Base-by-base conservation (phyloP, 2,888 invertebrate species). In the Leucania comma region DNA sequence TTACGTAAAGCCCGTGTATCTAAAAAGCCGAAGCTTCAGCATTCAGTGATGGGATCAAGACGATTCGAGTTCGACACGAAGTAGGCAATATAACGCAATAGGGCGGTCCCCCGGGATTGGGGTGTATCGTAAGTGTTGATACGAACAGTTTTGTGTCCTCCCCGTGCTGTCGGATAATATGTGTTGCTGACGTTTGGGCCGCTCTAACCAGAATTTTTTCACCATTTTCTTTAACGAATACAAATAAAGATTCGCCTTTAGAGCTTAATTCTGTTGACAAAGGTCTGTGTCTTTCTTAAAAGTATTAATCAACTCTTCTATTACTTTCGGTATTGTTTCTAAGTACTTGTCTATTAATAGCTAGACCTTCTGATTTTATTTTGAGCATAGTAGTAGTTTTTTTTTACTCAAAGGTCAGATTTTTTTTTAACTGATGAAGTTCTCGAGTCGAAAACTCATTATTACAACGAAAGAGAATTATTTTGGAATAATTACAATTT, bases 141-240 rank as follows among this genome's bases (percentile, higher is more conserved):
- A 89, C 90, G 89, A 91, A 88, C 89, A 90, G 89, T 91, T 91
- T 88, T 89, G 89, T 90, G 89, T 90, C 89, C 86, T 86, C 85
- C 76, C 83, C 77, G 81, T 88, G 89, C 89, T 87, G 88, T 87
- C 78, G 84, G 86, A 88, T 83, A 83, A 85, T 89, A 89, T 90
- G 88, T 88, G 87, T 86, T 81, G 86, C 87, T 85, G 89, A 90
- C 80, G 78, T 73, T 75, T 67, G 64, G 61, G 57, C 62, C 68
- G 71, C 82, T 80, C 81, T 84, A 75, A 78, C 73, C 79, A 81
- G 60, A 78, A 69, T 70, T 69, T 80, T 80, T 81, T 62, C 72
- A 63, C 71, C 72, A 68, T 74, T 68, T 82, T 79, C 66, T 79
- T 60, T 77, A 83, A 66, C 71, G 68, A 75, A 82, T 66, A 72